These are phyloP conservation scores for Opisthograptis luteolata DNA, from an alignment of 2,888 invertebrate genomes.

Conservation along the genomic window DNA sequence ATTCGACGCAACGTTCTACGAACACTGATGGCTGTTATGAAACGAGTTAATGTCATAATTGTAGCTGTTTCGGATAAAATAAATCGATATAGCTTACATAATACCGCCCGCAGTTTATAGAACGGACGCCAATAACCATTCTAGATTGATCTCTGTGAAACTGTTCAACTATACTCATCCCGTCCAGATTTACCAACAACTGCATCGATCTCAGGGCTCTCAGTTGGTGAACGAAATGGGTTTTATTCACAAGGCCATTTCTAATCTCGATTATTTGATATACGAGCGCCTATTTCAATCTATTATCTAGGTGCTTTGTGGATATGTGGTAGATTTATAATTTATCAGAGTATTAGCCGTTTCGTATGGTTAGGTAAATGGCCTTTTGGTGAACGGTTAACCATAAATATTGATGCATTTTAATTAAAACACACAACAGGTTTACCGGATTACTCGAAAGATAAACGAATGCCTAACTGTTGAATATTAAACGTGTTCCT, in stretches of 20 bases:
- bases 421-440: slow-evolving; percentile 25
- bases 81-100: slow-evolving; percentile 79
- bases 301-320: slow-evolving; percentile 47
- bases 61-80: slow-evolving; percentile 78
- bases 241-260: slow-evolving; percentile 60
- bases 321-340: slow-evolving; percentile 20
- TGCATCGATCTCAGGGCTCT: slow-evolving; percentile 17
- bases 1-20: slow-evolving; percentile 49
- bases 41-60: slow-evolving; percentile 82
- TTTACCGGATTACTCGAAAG: slow-evolving; percentile 9
- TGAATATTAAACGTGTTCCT: slow-evolving; percentile 34
- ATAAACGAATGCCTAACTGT: slow-evolving; percentile 11
- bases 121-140: slow-evolving; percentile 58
- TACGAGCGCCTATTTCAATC: slow-evolving; percentile 56
- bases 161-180: slow-evolving; percentile 47
- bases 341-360: slow-evolving; percentile 18
- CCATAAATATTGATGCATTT: slow-evolving; percentile 28
- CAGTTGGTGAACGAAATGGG: slow-evolving; percentile 22
- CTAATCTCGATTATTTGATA: slow-evolving; percentile 61
- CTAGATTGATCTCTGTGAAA: slow-evolving; percentile 55
- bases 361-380: slow-evolving; percentile 18
- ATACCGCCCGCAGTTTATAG: slow-evolving; percentile 76
- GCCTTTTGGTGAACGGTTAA: slow-evolving; percentile 24
- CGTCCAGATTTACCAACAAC: slow-evolving; percentile 25
- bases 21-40: slow-evolving; percentile 75